Conservation (phyloP, 2,797 vertebrate species). For the Neoniphon sammara region DNA sequence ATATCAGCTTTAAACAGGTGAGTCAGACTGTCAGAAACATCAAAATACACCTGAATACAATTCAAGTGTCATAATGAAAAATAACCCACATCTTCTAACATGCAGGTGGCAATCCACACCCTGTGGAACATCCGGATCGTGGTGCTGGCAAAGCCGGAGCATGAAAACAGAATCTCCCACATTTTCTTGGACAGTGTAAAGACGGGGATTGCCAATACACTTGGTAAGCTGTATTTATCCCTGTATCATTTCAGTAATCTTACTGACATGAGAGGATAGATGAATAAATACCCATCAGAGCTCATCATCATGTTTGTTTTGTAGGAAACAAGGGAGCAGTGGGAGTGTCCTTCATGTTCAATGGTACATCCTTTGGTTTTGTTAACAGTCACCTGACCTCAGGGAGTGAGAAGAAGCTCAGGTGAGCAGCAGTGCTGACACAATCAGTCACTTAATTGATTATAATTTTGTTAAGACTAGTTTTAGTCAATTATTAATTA, state of each 20-base stretch:
- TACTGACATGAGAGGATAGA: background rate
- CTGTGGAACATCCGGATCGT: constrained; percentile 97
- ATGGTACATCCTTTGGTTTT: constrained; percentile 95
- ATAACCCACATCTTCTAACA: constrained; percentile 4
- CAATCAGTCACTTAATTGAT: background rate
- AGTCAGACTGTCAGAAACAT: constrained; percentile 10
- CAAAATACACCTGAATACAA: background rate
- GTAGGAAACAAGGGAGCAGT: constrained; percentile 98
- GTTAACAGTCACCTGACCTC: constrained; percentile 99
- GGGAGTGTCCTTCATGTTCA: constrained; percentile 99
- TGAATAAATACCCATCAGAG: background rate
- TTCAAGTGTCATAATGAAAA: background rate
- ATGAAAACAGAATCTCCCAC: constrained; percentile 97
- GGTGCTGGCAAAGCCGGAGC: constrained; percentile 94
- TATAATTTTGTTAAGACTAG: background rate
- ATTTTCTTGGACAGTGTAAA: constrained; percentile 94
- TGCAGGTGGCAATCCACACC: constrained; percentile 92
- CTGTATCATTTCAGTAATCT: background rate
- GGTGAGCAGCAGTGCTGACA: constrained; percentile 80
- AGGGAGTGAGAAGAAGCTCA: constrained; percentile 97
- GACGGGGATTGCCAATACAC: constrained; percentile 96
- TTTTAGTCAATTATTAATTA: background rate
- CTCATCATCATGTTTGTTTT: constrained; percentile 24
- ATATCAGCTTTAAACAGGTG: constrained; percentile 94
- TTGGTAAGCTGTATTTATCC: constrained; percentile 83